Conservation (phyloP, 1,140 invertebrate species). For the Bemisia tabaci region DNA sequence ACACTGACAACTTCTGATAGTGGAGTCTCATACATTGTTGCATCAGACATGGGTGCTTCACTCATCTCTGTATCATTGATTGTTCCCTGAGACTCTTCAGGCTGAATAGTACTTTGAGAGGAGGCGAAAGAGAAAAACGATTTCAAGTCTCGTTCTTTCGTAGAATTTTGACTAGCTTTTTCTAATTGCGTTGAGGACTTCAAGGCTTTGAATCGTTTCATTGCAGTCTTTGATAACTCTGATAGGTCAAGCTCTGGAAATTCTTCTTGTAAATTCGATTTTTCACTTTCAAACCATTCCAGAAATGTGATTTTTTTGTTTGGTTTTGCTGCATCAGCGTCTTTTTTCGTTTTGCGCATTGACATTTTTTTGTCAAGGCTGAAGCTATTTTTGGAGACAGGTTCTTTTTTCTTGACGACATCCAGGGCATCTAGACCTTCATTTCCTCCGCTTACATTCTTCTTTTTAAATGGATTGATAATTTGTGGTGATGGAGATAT, state of each 20-base stretch:
- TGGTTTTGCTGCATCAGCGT: background rate
- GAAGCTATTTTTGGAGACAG: background rate
- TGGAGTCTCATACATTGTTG: too few relatives aligned
- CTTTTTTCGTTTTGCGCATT: background rate
- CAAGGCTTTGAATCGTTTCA: slow-evolving; percentile 2
- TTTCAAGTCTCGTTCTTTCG: background rate
- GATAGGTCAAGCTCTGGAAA: background rate
- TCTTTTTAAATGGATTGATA: background rate
- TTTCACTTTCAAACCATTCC: slow-evolving; percentile 1
- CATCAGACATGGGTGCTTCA: too few relatives aligned
- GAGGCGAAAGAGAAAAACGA: background rate
- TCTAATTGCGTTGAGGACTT: background rate
- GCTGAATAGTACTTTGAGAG: background rate
- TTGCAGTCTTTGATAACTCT: slow-evolving; percentile 4
- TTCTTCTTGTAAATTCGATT: slow-evolving; percentile 1
- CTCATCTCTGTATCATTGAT: too few relatives aligned
- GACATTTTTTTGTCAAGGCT: background rate
- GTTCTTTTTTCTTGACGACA: background rate
- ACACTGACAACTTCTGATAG: too few relatives aligned
- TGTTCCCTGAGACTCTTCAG: too few relatives aligned
- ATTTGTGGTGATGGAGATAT: background rate
- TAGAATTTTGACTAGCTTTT: background rate
- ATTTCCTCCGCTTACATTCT: background rate
- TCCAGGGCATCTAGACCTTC: background rate
- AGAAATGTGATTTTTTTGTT: slow-evolving; percentile 5